Evolutionary conservation across 2,113 vertebrate genomes (phyloP), one percentile per base, ranked within the genome.

Genomic region (Cinclus mexicanus): DNA sequence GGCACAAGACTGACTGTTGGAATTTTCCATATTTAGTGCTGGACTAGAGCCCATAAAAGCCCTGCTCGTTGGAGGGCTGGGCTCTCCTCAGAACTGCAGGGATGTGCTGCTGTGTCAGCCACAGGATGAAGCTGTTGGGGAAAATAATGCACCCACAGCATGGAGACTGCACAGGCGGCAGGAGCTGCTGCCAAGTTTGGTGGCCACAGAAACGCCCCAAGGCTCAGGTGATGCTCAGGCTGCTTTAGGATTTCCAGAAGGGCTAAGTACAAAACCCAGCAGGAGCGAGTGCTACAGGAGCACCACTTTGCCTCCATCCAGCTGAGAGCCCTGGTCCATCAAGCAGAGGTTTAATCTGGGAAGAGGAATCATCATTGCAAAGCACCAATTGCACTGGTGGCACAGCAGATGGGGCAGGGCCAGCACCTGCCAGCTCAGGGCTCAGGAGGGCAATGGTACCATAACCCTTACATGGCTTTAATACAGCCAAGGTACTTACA

Each of bases 11-110:
- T 56, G 68, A 41, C 31, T 35, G 41, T 17, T 2, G 50, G 91
- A 92, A 86, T 90, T 94, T 90, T 95, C 91, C 71, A 4, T 57
- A 53, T 94, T 94, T 87, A 46, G 50, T 80, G 72, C 81, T 94
- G 87, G 90, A 71, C 12, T 15, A 18, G 31, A 91, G 87, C 92
- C 80, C 80, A 86, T 83, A 83, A 67, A 86, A 86, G 39, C 92
- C 70, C 61, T 29, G 87, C 61, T 80, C 0, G 0, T 56, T 37
- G 24, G 10, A 56, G 55, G 41, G 56, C 41, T 0, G 1, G 82
- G 46, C 57, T 75, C 29, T 44, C 74, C 74, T 59, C 4, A 1
- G 82, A 67, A 25, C 57, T 50, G 84, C 76, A 7, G 71, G 33
- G 55, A 50, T 7, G 5, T 3, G 4, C 50, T 89, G 31, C 86